A percentile compares a stretch with the other conserved stretches of the same genome.
These are phyloP conservation scores for Branchellion lobata DNA, from an alignment of 2,888 invertebrate species.

Conservation along the genomic window DNA sequence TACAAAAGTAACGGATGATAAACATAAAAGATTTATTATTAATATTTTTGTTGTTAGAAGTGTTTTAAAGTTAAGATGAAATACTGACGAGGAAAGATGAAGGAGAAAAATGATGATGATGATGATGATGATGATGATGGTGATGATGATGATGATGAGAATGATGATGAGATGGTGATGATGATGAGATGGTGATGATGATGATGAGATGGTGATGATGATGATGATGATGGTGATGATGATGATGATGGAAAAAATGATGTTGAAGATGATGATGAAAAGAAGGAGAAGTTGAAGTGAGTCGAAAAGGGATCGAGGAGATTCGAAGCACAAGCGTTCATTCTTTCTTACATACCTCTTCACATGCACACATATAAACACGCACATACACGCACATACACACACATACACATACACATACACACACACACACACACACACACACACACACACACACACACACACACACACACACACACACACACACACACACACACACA, in stretches of 20 bases:
- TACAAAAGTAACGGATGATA: too few species aligned
- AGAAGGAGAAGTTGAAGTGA: too few species aligned
- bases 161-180: slow-evolving; percentile 41
- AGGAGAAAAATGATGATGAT: slow-evolving; percentile 43
- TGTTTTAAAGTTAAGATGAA: background rate
- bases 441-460: slow-evolving; percentile 29
- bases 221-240: slow-evolving; percentile 39
- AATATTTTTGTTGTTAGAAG: background rate
- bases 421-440: slow-evolving; percentile 33
- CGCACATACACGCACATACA: too few species aligned
- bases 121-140: slow-evolving; percentile 39
- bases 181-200: slow-evolving; percentile 42
- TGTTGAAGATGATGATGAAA: too few species aligned
- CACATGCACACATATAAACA: too few species aligned
- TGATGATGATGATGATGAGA: slow-evolving; percentile 39
- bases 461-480: slow-evolving; percentile 15
- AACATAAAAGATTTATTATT: too few species aligned
- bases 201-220: slow-evolving; percentile 43
- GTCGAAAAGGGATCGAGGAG: too few species aligned
- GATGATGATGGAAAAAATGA: slow-evolving; percentile 22
- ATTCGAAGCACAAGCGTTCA: too few species aligned
- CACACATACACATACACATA: too few species aligned
- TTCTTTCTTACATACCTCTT: too few species aligned
- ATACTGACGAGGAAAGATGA: too few species aligned
- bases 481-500: slow-evolving; percentile 30